Evolutionary conservation across 2,888 invertebrate genomes (phyloP).

Genomic region (Tenthredo amoena): DNA sequence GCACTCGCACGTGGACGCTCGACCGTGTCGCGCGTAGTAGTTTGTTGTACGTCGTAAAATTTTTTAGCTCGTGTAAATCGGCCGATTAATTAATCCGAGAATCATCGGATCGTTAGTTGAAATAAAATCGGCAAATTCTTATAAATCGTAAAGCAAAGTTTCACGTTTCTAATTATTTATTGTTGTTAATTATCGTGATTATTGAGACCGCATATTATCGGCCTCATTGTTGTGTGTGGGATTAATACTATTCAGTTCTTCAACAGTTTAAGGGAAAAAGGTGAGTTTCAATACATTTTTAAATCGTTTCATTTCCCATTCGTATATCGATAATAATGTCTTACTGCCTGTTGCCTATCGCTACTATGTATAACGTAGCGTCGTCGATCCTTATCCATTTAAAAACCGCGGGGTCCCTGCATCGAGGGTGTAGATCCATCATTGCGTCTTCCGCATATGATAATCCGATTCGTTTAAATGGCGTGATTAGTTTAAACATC

Average conservation of each 20-base stretch:
- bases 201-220: constrained; percentile 10
- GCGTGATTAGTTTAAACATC: neutral
- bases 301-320: neutral
- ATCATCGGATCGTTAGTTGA: constrained; percentile 9
- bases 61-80: constrained; percentile 17
- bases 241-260: constrained; percentile 17
- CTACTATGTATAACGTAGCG: neutral
- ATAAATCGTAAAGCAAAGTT: constrained; percentile 27
- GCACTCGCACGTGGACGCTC: constrained; percentile 77
- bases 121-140: neutral
- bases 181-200: constrained; percentile 46
- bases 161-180: constrained; percentile 41
- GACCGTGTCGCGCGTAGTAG: constrained; percentile 65
- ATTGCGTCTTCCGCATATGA: constrained; percentile 2
- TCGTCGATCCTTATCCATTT: neutral
- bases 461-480: neutral
- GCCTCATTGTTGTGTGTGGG: constrained; percentile 46
- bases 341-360: neutral
- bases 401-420: constrained; percentile 16
- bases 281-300: neutral
- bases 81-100: constrained; percentile 12
- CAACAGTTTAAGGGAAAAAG: constrained; percentile 19
- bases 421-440: neutral
- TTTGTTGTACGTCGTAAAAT: constrained; percentile 36
- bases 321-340: neutral